phyloP scores from a whole-genome alignment of 2,113 vertebrate genomes.

The Hyla sarda region DNA sequence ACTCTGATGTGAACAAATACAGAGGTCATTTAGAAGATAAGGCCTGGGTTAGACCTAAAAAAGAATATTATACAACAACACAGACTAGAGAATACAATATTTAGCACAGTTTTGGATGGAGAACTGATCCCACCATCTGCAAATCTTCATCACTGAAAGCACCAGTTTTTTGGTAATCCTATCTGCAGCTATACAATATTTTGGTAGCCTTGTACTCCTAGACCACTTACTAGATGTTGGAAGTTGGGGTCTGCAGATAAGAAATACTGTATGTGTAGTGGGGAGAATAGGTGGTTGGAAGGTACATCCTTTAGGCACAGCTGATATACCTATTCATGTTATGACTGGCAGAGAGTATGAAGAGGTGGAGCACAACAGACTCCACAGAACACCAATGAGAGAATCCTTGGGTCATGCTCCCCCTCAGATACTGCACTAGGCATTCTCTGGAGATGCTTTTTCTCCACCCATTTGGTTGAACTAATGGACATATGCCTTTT shows the following conservation, averaged over 20 bases:
- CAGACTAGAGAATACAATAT: too few species aligned
- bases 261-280: too few species aligned
- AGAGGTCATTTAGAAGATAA: neutral
- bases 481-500: too few species aligned
- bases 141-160: too few species aligned
- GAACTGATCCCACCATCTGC: neutral
- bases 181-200: neutral
- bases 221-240: neutral
- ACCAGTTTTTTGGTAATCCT: neutral
- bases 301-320: neutral
- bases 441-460: neutral
- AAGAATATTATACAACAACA: neutral
- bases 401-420: neutral
- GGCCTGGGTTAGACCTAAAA: neutral
- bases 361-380: neutral
- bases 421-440: neutral
- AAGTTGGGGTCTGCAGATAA: neutral
- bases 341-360: neutral
- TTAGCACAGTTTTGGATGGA: too few species aligned
- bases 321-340: neutral
- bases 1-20: slow-evolving; percentile 66
- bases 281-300: neutral
- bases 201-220: neutral
- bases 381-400: too few species aligned
- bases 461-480: too few species aligned